Evolutionary conservation across 1,140 invertebrate genomes (phyloP).

Genomic region (Tetraneura akinire): DNA sequence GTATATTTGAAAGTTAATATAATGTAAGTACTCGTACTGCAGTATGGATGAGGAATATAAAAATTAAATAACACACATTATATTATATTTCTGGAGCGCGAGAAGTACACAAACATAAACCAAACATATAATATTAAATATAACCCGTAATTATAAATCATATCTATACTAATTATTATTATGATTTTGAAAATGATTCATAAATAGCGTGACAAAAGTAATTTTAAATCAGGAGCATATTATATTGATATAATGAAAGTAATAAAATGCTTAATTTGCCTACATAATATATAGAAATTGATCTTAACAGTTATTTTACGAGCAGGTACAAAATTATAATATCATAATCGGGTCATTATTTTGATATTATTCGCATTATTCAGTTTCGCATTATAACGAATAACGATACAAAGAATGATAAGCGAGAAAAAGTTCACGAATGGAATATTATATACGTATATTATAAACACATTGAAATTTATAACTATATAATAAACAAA

Average conservation of each 20-base stretch:
- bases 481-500: too few species aligned
- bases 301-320: not conserved
- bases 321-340: not conserved
- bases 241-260: not conserved
- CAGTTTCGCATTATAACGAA: too few species aligned
- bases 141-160: slow-evolving; percentile 10
- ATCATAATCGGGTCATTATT: not conserved
- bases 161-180: slow-evolving; percentile 25
- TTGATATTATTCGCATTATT: too few species aligned
- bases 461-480: too few species aligned
- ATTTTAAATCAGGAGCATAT: not conserved
- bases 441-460: too few species aligned
- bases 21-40: too few species aligned
- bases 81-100: not conserved
- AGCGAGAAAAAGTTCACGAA: too few species aligned
- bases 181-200: not conserved
- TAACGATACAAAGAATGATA: too few species aligned
- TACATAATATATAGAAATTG: too few species aligned
- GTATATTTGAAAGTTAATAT: too few species aligned
- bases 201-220: not conserved
- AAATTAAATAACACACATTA: not conserved
- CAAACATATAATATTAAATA: slow-evolving; percentile 27
- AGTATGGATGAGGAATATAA: too few species aligned
- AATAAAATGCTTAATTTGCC: too few species aligned
- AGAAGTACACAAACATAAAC: not conserved